Base-by-base conservation (phyloP, 2,888 invertebrate genomes). In the Plusia festucae region DNA sequence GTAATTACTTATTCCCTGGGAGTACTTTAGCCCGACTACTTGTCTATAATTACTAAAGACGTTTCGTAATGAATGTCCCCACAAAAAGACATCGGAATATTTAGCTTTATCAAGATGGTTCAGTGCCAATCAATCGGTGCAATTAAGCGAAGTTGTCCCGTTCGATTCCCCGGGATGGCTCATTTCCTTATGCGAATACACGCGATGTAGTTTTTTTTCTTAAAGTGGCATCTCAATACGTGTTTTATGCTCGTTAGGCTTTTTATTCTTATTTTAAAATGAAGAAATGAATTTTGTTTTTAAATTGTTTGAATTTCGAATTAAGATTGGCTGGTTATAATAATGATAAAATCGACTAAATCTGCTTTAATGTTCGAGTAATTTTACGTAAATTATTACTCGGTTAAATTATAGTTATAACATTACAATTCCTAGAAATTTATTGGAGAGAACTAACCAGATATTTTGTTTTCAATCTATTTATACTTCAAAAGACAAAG, bases 71-170 rank as follows among this genome's bases (percentile, higher is more conserved):
- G 44, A 71, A 76, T 64, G 72, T 73, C 59, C 22, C 27, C 53
- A 73, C 51, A 78, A 76, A 73, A 74, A 74, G 72, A 66, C 46
- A 46, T 46, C 9, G 53, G 54, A 58, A 65, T 66, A 69, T 62
- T 20, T 68, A 18, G 30, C 67, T 65, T 74, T 75, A 83, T 84
- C 84, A 69, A 66, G 69, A 77, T 68, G 66, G 70, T 68, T 71
- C 64, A 69, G 81, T 80, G 81, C 73, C 73, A 82, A 85, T 85
- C 86, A 83, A 82, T 84, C 83, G 65, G 60, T 53, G 84, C 82
- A 86, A 86, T 85, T 82, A 86, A 81, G 76, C 65, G 56, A 57
- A 67, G 73, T 66, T 64, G 73, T 79, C 76, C 78, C 70, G 82
- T 81, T 84, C 62, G 67, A 67, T 70, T 77, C 78, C 71, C 69